Evolutionary conservation across 2,888 invertebrate species (phyloP), one percentile per base, ranked within the genome.

Genomic region (Lathronympha strigana): DNA sequence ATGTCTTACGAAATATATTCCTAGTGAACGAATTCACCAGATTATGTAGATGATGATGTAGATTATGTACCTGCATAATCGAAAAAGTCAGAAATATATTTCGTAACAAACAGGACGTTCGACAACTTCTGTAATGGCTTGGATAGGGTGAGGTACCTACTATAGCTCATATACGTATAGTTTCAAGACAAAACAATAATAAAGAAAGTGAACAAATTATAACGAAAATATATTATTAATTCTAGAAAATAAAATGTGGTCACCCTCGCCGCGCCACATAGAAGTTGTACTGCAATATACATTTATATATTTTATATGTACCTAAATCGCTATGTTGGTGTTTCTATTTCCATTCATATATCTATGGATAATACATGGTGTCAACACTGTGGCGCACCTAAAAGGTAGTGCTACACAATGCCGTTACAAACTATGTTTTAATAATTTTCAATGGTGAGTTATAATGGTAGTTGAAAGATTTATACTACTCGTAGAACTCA

Each of bases 281-380:
- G 73, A 73, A 78, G 74, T 74, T 72, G 79, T 78, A 69, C 66
- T 67, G 70, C 73, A 70, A 79, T 83, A 80, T 83, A 82, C 80
- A 78, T 81, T 81, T 81, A 80, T 83, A 82, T 83, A 82, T 79
- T 80, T 83, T 80, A 78, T 80, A 87, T 87, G 83, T 84, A 81
- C 83, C 88, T 90, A 91, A 82, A 81, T 86, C 74, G 78, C 89
- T 91, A 91, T 86, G 85, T 90, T 91, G 91, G 91, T 91, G 91
- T 91, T 86, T 83, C 89, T 91, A 90, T 90, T 89, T 83, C 82
- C 87, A 84, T 87, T 87, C 70, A 83, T 73, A 86, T 82, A 86
- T 80, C 85, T 87, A 88, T 87, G 85, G 84, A 82, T 85, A 82
- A 79, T 76, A 79, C 79, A 83, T 70, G 78, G 84, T 84, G 81